Base-by-base conservation (phyloP, 2,797 vertebrate species). In the Tamandua tetradactyla region DNA sequence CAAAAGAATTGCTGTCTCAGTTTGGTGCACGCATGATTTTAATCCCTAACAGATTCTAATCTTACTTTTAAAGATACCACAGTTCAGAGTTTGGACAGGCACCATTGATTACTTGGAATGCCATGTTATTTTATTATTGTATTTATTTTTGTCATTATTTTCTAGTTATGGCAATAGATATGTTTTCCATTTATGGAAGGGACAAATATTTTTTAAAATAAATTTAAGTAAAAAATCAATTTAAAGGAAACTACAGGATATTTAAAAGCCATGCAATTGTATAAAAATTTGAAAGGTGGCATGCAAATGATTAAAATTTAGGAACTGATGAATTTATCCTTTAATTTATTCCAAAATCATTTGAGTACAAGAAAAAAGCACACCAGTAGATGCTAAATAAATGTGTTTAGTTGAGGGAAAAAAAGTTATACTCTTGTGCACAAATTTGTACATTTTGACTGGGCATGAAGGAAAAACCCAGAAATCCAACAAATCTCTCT, bases 301-400 rank as follows among this genome's bases (percentile, higher is more conserved):
- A 52, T 57, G 22, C 10, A 71, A 87, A 90, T 91, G 5, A 32
- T 25, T 76, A 32, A 83, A 94, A 75, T 75, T 64, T 59, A 61
- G 25, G 25, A 59, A 89, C 40, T 12, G 79, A 17, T 32, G 47
- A 80, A 61, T 82, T 80, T 30, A 64, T 90, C 79, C 37, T 76
- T 95, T 93, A 15, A 79, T 92, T 92, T 93, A 74, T 94, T 78
- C 30, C 17, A 66, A 92, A 90, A 10, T 7, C 23, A 75, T 90
- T 62, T 87, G 18, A 17, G 40, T 76, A 44, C 15, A 52, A 62
- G 55, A 92, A 90, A 42, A 78, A 94, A 86, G 47, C 4, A 61
- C 2, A 91, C 35, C 37, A 76, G 10, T 79, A 61, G 78, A 47
- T 80, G 52, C 44, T 59, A 42, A 76, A 44, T 82, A 80, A 74